Evolutionary conservation across 2,888 invertebrate species (phyloP), one percentile per base, ranked within the genome.

Genomic region (Tenthredo livida): DNA sequence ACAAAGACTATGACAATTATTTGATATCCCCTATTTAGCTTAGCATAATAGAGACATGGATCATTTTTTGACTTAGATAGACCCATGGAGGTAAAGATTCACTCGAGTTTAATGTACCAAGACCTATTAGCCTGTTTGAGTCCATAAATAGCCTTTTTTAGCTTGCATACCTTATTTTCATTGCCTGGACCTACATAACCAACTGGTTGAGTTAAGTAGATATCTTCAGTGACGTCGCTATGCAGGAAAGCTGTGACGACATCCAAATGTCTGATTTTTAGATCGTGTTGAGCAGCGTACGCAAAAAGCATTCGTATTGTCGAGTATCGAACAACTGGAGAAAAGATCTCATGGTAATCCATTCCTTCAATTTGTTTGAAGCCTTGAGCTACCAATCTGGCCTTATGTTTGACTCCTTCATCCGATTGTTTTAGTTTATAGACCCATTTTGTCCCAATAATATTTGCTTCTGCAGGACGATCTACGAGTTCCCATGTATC

Each of bases 211-310:
- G 33, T 33, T 33, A 33, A 4, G 33, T 33, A 33, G 33, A 33
- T 33, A 33, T 33, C 33, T 33, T 33, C 33, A 33, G 33, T 33
- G 33, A 33, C 33, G 33, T 2, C 33, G 33, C 33, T 33, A 4
- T 4, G 33, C 3, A 33, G 33, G 43, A 84, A 87, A 0, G 86
- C 86, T 21, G 85, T 87, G 47, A 65, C 85, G 17, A 87, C 86
- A 37, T 89, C 88, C n/a, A 88, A 29, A 4, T 88, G 88, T 4
- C 80, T 77, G 1, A 89, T 85, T 25, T 86, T 83, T 2, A 86
- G 61, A n/a, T 82, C 67, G 3, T 72, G 33, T 15, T 85, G 77
- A 29, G 84, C 85, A 61, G 87, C 85, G 15, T 86, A 58, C 10
- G 85, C 67, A 40, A 88, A 54, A 1, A 88, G 47, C 4, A 84